Conservation (phyloP, 2,113 vertebrate genomes). For the Herpailurus yagouaroundi region DNA sequence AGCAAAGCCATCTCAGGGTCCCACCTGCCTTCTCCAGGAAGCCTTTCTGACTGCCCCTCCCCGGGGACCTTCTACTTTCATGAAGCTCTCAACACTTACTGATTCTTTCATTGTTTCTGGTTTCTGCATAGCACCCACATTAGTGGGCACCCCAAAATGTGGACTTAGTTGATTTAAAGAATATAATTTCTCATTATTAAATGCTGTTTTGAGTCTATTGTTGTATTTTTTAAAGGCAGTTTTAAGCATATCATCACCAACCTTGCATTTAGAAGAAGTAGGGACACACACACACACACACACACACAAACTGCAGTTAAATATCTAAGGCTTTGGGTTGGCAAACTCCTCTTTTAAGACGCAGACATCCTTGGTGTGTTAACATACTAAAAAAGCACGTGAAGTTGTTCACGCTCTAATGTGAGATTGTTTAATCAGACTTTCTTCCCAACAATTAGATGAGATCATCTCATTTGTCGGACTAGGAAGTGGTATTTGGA, state of each 20-base stretch:
- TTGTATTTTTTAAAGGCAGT: not conserved
- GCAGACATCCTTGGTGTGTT: constrained; percentile 26
- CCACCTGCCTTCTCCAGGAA: not conserved
- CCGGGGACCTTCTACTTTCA: not conserved
- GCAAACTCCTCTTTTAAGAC: constrained; percentile 40
- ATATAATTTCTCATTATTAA: not conserved
- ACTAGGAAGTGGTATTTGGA: not conserved
- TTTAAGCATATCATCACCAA: not conserved
- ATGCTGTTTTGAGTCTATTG: not conserved
- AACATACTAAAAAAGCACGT: not conserved
- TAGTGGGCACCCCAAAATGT: not conserved
- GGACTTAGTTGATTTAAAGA: not conserved
- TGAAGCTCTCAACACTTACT: not conserved
- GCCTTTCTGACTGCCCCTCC: not conserved
- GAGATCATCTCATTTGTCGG: constrained; percentile 32
- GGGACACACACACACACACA: not conserved
- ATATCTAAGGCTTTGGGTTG: not conserved
- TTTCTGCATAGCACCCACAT: not conserved
- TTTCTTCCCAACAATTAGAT: constrained; percentile 47
- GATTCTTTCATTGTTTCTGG: not conserved
- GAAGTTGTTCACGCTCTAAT: not conserved
- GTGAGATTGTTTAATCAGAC: constrained; percentile 33
- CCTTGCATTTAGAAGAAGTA: not conserved
- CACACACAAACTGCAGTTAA: not conserved
- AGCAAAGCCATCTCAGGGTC: not conserved